Base-by-base conservation (phyloP, 2,797 vertebrate species). In the Eulemur coronatus region DNA sequence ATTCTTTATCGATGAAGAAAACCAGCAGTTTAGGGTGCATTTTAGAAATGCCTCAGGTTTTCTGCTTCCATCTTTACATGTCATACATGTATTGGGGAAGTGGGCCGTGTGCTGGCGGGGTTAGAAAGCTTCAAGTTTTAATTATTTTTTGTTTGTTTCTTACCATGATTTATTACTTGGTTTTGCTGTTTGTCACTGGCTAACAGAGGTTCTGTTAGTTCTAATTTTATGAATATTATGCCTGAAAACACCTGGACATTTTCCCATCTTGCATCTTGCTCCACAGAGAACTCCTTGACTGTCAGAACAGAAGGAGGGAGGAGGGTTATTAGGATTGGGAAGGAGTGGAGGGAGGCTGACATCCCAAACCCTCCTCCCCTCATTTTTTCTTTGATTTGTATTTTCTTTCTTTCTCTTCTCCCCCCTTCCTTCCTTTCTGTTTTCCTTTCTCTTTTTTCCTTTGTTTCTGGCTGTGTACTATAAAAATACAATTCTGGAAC, bases 401-500 rank as follows among this genome's bases (percentile, higher is more conserved):
- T 65, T 61, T 84, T 61, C 38, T 85, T 67, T 88, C 41, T 50
- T 26, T 30, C 38, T 57, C 6, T 87, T 33, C 65, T 52, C 2
- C 17, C 13, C 1, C 11, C 1, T 4, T 28, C 8, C 28, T 67
- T 28, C 61, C 28, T 84, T 80, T 84, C 76, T 63, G 22, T 79
- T 79, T 61, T 59, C n/a, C 46, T 52, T 28, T 35, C 7, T n/a
- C 30, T 55, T 43, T 35, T 38, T 4, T 14, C 50, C 43, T 84
- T 79, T 89, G 38, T 96, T 96, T 90, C 91, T 94, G 89, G 72
- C 84, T 87, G 4, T 1, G 0, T 85, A 84, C 90, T 96, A 75
- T 70, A 78, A 94, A 95, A 90, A 82, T n/a, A 65, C 85, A 73
- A 26, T 81, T 63, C 75, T 80, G 78, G 46, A 86, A 57, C 72